A percentile compares a stretch with the other conserved stretches of the same genome.
These are phyloP conservation scores for Seladonia tumulorum DNA, from an alignment of 2,888 invertebrate species.

Conservation along the genomic window DNA sequence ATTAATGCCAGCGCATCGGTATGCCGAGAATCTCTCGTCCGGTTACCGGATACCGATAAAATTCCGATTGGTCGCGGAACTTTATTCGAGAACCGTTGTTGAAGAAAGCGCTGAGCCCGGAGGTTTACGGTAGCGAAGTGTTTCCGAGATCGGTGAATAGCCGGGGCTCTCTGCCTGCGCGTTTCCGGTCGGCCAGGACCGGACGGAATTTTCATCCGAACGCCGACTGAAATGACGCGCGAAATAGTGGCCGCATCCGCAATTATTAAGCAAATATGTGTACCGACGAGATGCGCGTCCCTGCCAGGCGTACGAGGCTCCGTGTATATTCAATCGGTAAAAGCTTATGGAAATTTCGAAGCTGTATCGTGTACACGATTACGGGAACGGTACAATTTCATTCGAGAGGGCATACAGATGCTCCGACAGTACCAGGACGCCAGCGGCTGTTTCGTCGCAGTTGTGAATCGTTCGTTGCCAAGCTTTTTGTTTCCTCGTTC, in stretches of 20 bases:
- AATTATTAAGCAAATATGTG: neutral
- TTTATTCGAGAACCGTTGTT: conserved; percentile 8
- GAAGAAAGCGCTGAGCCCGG: conserved; percentile 1
- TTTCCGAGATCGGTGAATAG: neutral
- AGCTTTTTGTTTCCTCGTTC: neutral
- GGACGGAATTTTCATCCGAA: neutral
- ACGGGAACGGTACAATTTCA: neutral
- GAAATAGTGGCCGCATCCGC: neutral
- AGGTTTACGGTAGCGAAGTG: neutral
- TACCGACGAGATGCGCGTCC: neutral
- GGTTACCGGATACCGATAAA: neutral
- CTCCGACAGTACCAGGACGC: neutral
- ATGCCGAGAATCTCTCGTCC: neutral
- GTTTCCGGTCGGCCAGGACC: neutral
- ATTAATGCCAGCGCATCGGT: conserved; percentile 18
- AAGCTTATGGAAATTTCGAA: neutral
- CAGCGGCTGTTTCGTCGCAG: neutral
- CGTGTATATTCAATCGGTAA: neutral
- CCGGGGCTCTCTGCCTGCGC: neutral
- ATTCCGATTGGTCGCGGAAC: neutral
- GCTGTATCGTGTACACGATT: neutral
- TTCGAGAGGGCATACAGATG: neutral
- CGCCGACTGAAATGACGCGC: neutral
- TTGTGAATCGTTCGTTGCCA: neutral
- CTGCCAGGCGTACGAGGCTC: neutral